Percentiles rank a stretch among this genome's conserved stretches.
These are phyloP conservation scores for Drosophila neoperkinsi DNA, from an alignment of 2,888 invertebrate genomes.

Conservation along the genomic window DNA sequence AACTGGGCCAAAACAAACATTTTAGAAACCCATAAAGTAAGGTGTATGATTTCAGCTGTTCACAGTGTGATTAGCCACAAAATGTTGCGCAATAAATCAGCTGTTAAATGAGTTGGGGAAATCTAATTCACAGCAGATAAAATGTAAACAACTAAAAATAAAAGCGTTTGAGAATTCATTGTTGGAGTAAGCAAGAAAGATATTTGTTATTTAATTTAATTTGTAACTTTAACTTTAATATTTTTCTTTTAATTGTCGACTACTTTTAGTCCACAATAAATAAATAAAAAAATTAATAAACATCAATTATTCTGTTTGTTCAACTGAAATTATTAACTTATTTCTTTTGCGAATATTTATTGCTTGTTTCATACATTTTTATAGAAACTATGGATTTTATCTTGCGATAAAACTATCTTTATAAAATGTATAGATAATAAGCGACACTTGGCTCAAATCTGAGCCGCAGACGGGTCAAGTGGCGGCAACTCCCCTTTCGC, in stretches of 20 bases:
- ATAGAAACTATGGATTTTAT: neutral
- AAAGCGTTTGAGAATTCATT: neutral
- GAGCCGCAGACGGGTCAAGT: conserved; percentile 12
- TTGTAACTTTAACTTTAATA: neutral
- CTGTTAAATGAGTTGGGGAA: neutral
- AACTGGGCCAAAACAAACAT: conserved; percentile 48
- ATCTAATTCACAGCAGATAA: neutral
- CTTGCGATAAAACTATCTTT: neutral
- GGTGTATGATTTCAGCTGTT: conserved; percentile 20
- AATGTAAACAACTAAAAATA: neutral
- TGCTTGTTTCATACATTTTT: neutral
- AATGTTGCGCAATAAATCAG: conserved; percentile 26
- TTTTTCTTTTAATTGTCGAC: neutral
- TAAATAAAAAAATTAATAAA: neutral
- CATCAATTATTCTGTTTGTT: neutral
- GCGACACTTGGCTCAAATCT: neutral
- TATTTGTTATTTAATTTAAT: neutral
- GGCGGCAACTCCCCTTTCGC: neutral
- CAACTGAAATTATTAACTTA: neutral
- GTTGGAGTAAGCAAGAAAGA: too few relatives aligned
- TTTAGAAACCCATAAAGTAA: conserved; percentile 6
- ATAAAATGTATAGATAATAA: neutral
- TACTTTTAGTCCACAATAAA: neutral
- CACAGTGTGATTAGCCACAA: conserved; percentile 4
- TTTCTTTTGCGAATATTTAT: neutral